Evolutionary conservation across 2,113 vertebrate species (phyloP).

Genomic region (Trachemys scripta): DNA sequence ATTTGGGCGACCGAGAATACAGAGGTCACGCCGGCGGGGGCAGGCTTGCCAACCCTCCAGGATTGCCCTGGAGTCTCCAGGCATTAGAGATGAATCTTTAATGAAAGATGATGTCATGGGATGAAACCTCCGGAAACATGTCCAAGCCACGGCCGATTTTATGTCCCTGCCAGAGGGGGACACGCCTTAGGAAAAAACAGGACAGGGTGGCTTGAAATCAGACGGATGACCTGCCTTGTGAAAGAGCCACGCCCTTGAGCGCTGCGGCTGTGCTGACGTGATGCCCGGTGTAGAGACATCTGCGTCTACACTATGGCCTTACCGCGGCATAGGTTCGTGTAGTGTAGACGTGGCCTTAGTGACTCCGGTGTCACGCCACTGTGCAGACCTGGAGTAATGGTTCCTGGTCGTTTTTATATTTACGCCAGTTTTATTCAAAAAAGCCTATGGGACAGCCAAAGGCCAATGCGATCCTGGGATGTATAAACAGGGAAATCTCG

Average conservation of each 20-base stretch:
- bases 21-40: not conserved
- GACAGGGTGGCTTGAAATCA: not conserved
- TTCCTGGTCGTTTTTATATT: no score
- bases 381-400: no score
- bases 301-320: no score
- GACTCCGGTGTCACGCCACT: no score
- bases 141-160: not conserved
- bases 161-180: not conserved
- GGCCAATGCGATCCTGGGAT: not conserved
- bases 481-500: not conserved
- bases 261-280: not conserved
- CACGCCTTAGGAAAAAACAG: not conserved
- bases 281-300: no score
- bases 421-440: no score
- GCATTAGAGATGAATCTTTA: not conserved
- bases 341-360: no score
- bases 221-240: no score
- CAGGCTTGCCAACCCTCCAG: not conserved
- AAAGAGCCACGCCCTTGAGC: not conserved
- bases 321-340: no score
- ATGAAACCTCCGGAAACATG: not conserved
- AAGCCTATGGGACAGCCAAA: not conserved
- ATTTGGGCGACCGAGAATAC: not conserved
- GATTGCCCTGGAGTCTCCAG: no score
- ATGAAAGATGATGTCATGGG: not conserved